These are phyloP conservation scores for Tenodera sinensis DNA, from an alignment of 2,888 invertebrate genomes.

Conservation along the genomic window DNA sequence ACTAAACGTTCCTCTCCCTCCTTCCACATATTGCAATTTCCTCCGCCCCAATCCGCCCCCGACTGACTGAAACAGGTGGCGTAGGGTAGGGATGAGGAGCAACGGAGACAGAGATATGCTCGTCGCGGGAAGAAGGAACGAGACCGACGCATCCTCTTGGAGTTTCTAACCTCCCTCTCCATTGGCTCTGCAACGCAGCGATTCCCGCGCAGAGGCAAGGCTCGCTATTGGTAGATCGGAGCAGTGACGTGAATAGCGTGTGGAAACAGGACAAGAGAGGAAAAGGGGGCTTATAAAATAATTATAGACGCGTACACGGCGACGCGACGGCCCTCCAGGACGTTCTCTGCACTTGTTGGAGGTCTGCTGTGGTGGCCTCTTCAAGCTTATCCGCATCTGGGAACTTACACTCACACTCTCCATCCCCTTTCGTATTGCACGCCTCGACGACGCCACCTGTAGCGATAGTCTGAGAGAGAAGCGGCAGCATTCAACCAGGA, in stretches of 20 bases:
- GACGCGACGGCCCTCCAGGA: conserved; percentile 6
- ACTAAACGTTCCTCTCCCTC: not conserved
- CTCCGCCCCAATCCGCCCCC: not conserved
- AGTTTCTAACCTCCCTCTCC: not conserved
- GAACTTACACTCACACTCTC: not conserved
- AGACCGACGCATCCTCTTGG: not conserved
- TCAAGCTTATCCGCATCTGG: not conserved
- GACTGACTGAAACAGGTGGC: not conserved
- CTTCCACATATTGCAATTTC: not conserved
- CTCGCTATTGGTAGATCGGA: conserved; percentile 16
- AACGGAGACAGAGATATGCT: not conserved
- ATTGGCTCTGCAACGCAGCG: conserved; percentile 11
- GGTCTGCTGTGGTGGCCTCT: not conserved
- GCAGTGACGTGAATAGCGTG: conserved; percentile 18
- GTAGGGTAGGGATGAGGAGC: not conserved
- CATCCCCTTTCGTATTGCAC: not conserved
- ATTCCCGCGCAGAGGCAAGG: conserved; percentile 23
- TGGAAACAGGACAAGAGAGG: not conserved
- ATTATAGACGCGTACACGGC: conserved; percentile 15
- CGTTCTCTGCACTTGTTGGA: not conserved
- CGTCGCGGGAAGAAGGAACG: not conserved
- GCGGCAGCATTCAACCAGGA: not conserved
- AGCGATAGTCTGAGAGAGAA: not conserved
- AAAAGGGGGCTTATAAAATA: conserved; percentile 13
- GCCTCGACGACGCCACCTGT: not conserved